Evolutionary conservation across 2,797 vertebrate genomes (phyloP).

Genomic region (Danionella dracula): DNA sequence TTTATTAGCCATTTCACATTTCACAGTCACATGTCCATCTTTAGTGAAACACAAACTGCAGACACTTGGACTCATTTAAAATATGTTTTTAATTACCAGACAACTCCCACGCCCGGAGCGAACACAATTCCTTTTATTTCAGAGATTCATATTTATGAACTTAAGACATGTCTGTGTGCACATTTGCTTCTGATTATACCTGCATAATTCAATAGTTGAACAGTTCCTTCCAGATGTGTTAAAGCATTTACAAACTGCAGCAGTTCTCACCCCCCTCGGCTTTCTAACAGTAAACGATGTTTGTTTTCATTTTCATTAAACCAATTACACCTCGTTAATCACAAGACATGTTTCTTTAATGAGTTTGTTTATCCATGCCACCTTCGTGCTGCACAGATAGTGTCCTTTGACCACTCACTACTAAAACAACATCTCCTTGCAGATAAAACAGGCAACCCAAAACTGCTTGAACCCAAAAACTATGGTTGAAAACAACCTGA

Average conservation of each 20-base stretch:
- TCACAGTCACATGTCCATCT: constrained; percentile 18
- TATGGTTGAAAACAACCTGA: constrained; percentile 55
- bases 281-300: constrained; percentile 34
- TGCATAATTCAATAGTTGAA: constrained; percentile 43
- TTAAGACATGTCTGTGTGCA: constrained; percentile 47
- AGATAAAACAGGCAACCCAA: constrained; percentile 37
- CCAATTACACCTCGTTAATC: constrained; percentile 47
- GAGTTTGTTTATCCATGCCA: constrained; percentile 49
- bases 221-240: constrained; percentile 64
- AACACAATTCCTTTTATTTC: constrained; percentile 38
- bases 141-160: constrained; percentile 67
- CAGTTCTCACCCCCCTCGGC: constrained; percentile 32
- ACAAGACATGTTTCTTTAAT: constrained; percentile 39
- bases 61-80: constrained; percentile 50
- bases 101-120: constrained; percentile 35
- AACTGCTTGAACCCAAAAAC: constrained; percentile 57
- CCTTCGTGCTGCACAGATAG: constrained; percentile 25
- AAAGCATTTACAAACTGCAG: constrained; percentile 27
- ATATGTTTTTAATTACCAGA: constrained; percentile 57
- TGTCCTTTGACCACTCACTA: not conserved
- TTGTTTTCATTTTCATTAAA: constrained; percentile 57
- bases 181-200: constrained; percentile 68
- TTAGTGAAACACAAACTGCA: constrained; percentile 46
- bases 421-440: constrained; percentile 11
- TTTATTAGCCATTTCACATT: constrained; percentile 35